Evolutionary conservation across 2,888 invertebrate species (phyloP).

Genomic region (Pterostichus niger): DNA sequence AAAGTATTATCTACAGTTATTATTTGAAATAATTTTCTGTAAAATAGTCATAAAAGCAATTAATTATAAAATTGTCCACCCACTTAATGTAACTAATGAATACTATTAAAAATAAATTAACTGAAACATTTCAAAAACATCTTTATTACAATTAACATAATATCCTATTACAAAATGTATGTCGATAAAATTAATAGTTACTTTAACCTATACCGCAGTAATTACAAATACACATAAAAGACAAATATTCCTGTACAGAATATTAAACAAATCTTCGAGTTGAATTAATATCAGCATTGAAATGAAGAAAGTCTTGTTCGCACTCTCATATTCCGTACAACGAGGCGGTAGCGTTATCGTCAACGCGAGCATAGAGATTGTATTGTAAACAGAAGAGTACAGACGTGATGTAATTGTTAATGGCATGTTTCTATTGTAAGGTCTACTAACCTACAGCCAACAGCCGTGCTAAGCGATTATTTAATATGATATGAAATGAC

Average conservation of each 20-base stretch:
- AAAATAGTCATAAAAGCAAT: too few species aligned
- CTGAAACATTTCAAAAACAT: too few species aligned
- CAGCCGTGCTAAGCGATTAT: constrained; percentile 32
- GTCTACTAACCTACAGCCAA: constrained; percentile 50
- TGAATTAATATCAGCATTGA: background rate
- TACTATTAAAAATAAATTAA: too few species aligned
- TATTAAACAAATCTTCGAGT: constrained; percentile 6
- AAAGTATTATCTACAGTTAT: too few species aligned
- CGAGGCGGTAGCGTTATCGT: background rate
- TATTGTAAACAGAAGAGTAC: constrained; percentile 41
- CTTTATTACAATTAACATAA: too few species aligned
- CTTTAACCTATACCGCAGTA: background rate
- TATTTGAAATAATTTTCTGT: too few species aligned
- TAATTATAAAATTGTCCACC: too few species aligned
- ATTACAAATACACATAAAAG: constrained; percentile 1
- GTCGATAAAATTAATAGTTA: too few species aligned
- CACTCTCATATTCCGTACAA: background rate
- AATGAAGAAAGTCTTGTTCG: background rate
- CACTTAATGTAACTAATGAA: too few species aligned
- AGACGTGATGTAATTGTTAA: constrained; percentile 54
- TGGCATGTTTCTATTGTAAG: constrained; percentile 44
- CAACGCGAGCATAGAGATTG: constrained; percentile 20
- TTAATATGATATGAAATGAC: constrained; percentile 39
- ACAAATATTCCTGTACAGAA: background rate
- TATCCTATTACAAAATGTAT: too few species aligned